Evolutionary conservation across 1,140 invertebrate genomes (phyloP).

Genomic region (Doryteuthis pealeii): DNA sequence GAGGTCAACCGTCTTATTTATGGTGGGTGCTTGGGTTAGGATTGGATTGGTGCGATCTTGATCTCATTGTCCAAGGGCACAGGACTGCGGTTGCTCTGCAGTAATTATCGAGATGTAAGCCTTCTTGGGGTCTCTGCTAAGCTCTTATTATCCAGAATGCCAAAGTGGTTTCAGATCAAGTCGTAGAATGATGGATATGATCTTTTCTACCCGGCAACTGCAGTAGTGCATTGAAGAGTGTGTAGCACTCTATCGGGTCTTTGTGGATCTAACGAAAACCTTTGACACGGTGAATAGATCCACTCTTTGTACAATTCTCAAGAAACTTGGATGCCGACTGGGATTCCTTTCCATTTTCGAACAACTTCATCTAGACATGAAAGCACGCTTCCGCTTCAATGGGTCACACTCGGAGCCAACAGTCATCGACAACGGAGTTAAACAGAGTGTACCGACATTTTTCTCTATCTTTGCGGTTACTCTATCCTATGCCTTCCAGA

Average conservation of each 20-base stretch:
- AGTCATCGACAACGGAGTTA: not conserved
- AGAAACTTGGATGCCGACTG: slow-evolving; percentile 27
- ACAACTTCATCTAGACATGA: slow-evolving; percentile 24
- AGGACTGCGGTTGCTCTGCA: not conserved
- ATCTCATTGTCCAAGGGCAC: not conserved
- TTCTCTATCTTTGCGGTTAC: not conserved
- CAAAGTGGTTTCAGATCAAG: slow-evolving; percentile 29
- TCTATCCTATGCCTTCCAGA: too few species aligned
- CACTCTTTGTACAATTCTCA: slow-evolving; percentile 20
- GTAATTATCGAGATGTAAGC: not conserved
- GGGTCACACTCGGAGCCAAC: not conserved
- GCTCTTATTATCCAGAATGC: slow-evolving; percentile 17
- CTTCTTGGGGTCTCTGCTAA: not conserved
- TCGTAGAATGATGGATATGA: slow-evolving; percentile 27
- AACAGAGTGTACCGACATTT: not conserved
- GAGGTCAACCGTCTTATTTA: too few species aligned
- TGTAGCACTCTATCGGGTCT: not conserved
- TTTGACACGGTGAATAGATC: slow-evolving; percentile 29
- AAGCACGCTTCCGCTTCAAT: not conserved
- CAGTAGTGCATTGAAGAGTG: slow-evolving; percentile 30
- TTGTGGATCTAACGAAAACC: slow-evolving; percentile 34
- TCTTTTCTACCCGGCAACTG: slow-evolving; percentile 30
- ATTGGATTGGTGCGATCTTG: too few species aligned
- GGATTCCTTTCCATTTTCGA: slow-evolving; percentile 18
- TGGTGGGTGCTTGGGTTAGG: too few species aligned